Conservation (phyloP, 2,797 vertebrate species). For the Scolopax rusticola region DNA sequence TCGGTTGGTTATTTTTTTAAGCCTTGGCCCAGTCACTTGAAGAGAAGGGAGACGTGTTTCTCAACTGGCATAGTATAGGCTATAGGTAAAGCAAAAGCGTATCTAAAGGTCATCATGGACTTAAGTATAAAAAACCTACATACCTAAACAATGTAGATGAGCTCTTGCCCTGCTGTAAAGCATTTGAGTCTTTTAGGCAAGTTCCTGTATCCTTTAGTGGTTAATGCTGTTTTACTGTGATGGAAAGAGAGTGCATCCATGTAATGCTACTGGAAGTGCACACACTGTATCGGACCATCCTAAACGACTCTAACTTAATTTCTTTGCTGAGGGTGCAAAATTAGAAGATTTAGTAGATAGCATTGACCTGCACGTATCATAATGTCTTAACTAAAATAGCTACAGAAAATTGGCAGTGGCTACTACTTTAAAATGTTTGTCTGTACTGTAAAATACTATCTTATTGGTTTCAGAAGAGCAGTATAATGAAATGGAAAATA, state of each 20-base stretch:
- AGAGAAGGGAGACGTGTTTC: background rate
- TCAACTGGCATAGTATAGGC: background rate
- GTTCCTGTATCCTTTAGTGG: background rate
- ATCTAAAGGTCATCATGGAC: background rate
- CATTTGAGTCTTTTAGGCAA: background rate
- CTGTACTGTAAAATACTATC: background rate
- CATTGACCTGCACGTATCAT: background rate
- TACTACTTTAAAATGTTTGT: background rate
- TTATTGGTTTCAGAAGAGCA: background rate
- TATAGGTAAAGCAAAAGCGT: background rate
- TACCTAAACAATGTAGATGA: background rate
- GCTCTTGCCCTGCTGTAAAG: background rate
- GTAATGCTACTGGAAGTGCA: background rate
- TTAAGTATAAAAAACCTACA: background rate
- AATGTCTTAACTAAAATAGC: background rate
- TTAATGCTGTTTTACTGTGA: background rate
- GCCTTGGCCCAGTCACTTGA: background rate
- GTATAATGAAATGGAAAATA: background rate
- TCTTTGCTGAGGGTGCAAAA: background rate
- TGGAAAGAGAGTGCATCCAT: fast-evolving
- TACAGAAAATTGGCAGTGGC: background rate
- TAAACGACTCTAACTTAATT: background rate
- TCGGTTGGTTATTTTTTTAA: background rate
- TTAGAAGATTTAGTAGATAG: too few relatives aligned
- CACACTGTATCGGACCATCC: fast-evolving